phyloP scores from a whole-genome alignment of 2,113 vertebrate genomes.

The Crotalus tigris region DNA sequence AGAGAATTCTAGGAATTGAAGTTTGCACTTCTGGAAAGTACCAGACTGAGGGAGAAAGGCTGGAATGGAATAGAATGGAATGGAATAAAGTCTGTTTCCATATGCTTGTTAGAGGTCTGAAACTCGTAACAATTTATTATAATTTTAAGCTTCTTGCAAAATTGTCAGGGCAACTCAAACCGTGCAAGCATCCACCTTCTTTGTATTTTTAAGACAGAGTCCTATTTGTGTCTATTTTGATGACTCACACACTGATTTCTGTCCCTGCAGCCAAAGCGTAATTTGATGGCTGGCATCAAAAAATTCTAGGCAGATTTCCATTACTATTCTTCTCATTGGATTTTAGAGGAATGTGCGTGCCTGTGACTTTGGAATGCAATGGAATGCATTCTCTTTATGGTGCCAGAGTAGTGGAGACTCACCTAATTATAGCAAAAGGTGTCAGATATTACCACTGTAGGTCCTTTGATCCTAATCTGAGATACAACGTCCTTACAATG shows the following conservation, averaged over 20 bases:
- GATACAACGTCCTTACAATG: not conserved
- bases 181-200: not conserved
- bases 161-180: not conserved
- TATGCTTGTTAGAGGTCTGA: not conserved
- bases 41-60: not conserved
- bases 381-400: not conserved
- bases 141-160: not conserved
- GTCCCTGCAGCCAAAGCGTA: not conserved
- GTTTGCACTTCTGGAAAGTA: not conserved
- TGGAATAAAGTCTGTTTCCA: not conserved
- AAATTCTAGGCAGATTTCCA: not conserved
- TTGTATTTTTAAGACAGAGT: not conserved
- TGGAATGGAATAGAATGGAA: not conserved
- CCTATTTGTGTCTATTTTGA: not conserved
- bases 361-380: not conserved
- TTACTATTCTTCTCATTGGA: not conserved
- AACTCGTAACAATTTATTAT: not conserved
- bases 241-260: not conserved
- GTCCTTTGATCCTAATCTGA: not conserved
- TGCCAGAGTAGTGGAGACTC: not conserved
- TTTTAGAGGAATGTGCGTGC: not conserved
- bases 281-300: not conserved
- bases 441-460: not conserved
- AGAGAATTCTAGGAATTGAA: not conserved
- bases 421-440: not conserved